A percentile compares a stretch with the other conserved stretches of the same genome.
Conservation (phyloP, 1,140 invertebrate genomes). For the Lasaia peninsularis region DNA sequence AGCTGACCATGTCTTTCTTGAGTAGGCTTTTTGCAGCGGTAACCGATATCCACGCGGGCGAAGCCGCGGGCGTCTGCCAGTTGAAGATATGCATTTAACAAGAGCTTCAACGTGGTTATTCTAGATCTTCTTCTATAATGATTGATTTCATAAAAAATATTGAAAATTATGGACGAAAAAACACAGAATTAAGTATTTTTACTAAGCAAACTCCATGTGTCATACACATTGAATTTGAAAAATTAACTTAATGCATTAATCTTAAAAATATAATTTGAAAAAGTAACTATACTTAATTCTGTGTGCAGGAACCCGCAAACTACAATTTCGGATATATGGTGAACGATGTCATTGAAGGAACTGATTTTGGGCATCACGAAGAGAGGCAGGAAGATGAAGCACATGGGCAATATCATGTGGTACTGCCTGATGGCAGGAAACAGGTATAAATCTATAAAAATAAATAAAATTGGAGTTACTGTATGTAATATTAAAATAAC, state of each 20-base stretch:
- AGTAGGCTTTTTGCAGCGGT: no score
- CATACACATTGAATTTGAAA: no score
- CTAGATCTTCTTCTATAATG: no score
- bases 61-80: no score
- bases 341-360: conserved; percentile 82
- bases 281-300: conserved; percentile 38
- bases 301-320: conserved; percentile 79
- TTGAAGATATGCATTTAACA: no score
- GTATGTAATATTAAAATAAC: no score
- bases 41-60: no score
- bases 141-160: no score
- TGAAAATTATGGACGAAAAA: background rate
- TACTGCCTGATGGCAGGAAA: conserved; percentile 86
- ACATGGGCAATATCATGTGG: conserved; percentile 85
- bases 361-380: conserved; percentile 86
- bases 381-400: conserved; percentile 81
- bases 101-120: no score
- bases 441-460: conserved; percentile 69
- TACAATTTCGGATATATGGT: conserved; percentile 87
- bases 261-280: background rate
- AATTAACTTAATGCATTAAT: no score
- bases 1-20: no score
- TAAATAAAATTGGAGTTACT: no score
- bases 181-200: conserved; percentile 22
- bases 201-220: background rate